phyloP scores from a whole-genome alignment of 2,888 invertebrate species.

The Tanypteryx hageni region DNA sequence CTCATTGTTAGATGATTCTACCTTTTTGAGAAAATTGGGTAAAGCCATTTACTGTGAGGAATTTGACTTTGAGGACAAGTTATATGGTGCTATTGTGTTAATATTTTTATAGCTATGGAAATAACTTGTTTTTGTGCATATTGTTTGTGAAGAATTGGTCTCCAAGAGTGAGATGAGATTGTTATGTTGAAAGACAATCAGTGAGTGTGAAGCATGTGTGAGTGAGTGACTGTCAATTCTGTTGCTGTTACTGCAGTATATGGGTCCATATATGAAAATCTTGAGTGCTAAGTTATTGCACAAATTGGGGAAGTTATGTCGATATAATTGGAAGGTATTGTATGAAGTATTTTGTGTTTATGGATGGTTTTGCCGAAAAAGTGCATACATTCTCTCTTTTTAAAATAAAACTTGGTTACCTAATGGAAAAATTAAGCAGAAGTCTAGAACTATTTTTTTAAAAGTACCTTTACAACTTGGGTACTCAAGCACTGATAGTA shows the following conservation, averaged over 20 bases:
- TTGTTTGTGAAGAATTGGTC: slow-evolving; percentile 48
- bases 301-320: background rate
- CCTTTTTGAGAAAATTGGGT: background rate
- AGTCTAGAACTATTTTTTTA: background rate
- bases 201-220: slow-evolving; percentile 42
- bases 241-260: slow-evolving; percentile 5
- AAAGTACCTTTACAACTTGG: background rate
- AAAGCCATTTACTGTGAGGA: slow-evolving; percentile 17
- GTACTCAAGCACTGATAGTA: background rate
- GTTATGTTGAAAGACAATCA: slow-evolving; percentile 48
- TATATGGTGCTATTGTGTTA: slow-evolving; percentile 56
- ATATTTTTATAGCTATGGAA: slow-evolving; percentile 12
- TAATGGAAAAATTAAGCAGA: background rate
- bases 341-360: too few species aligned
- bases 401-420: too few species aligned
- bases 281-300: background rate
- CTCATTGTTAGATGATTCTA: background rate
- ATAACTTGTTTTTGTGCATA: slow-evolving; percentile 29
- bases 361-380: too few species aligned
- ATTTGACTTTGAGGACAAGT: slow-evolving; percentile 25
- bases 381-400: too few species aligned
- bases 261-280: background rate
- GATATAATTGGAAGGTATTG: too few species aligned
- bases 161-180: slow-evolving; percentile 51
- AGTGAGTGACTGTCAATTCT: slow-evolving; percentile 42